phyloP scores from a whole-genome alignment of 2,888 invertebrate species.

The Tridacna crocea region DNA sequence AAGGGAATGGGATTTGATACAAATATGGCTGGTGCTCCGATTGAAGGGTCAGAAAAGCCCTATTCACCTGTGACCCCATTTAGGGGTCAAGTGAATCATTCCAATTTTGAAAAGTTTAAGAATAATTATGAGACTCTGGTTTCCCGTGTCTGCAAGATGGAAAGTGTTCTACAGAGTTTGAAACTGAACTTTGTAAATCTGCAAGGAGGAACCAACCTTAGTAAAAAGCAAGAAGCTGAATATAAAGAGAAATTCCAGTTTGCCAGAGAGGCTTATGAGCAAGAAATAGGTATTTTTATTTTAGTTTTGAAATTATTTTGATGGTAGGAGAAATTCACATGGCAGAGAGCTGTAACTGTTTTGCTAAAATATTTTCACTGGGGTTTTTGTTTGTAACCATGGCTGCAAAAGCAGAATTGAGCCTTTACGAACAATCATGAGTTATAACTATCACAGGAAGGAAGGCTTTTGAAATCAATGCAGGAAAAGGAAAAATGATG shows the following conservation, averaged over 20 bases:
- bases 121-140: conserved; percentile 72
- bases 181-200: conserved; percentile 75
- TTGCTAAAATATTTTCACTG: too few species aligned
- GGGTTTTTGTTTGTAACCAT: too few species aligned
- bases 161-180: conserved; percentile 79
- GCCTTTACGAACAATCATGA: too few species aligned
- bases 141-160: conserved; percentile 77
- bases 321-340: background rate
- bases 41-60: conserved; percentile 36
- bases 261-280: conserved; percentile 73
- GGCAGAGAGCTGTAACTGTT: too few species aligned
- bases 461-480: too few species aligned
- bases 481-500: too few species aligned
- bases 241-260: conserved; percentile 71
- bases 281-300: conserved; percentile 68
- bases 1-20: conserved; percentile 68
- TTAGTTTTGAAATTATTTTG: background rate
- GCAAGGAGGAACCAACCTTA: conserved; percentile 74
- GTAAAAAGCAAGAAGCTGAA: conserved; percentile 66
- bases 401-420: too few species aligned
- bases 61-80: conserved; percentile 61
- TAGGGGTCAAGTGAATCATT: conserved; percentile 44
- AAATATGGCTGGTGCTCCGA: conserved; percentile 30
- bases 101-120: conserved; percentile 65
- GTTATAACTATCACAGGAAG: too few species aligned